Conservation (phyloP, 2,888 invertebrate genomes). For the Oasisia sp. region DNA sequence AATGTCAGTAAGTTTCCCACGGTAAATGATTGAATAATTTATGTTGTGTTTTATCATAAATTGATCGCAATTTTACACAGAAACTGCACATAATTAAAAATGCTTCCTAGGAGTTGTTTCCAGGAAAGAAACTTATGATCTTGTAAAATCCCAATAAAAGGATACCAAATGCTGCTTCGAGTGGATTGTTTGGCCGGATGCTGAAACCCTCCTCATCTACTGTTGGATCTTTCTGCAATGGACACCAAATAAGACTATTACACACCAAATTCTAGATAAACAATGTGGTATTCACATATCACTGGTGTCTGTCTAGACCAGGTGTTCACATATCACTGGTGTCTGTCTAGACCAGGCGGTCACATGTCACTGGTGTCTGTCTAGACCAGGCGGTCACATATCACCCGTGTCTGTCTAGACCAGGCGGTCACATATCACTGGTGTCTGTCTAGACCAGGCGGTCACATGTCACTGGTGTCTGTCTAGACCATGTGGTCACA, state of each 20-base stretch:
- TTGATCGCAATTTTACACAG: neutral
- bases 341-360: no score
- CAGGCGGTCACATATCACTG: no score
- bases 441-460: no score
- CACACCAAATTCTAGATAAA: neutral
- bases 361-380: no score
- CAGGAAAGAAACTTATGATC: neutral
- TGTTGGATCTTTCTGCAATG: slow-evolving; percentile 42
- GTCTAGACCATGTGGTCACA: no score
- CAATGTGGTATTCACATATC: no score
- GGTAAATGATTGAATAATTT: no score
- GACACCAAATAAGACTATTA: slow-evolving; percentile 32
- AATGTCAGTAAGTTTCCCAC: neutral
- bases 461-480: no score
- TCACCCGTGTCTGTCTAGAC: no score
- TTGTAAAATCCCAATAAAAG: slow-evolving; percentile 44
- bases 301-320: no score
- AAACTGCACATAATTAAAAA: neutral
- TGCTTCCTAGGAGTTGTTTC: neutral
- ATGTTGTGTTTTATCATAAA: neutral
- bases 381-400: no score
- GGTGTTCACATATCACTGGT: no score
- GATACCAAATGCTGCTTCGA: slow-evolving; percentile 56
- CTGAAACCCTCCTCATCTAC: slow-evolving; percentile 95
- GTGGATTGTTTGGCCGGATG: slow-evolving; percentile 77